A percentile compares a stretch with the other conserved stretches of the same genome.
phyloP scores from a whole-genome alignment of 2,113 vertebrate genomes.

The Sorex araneus region DNA sequence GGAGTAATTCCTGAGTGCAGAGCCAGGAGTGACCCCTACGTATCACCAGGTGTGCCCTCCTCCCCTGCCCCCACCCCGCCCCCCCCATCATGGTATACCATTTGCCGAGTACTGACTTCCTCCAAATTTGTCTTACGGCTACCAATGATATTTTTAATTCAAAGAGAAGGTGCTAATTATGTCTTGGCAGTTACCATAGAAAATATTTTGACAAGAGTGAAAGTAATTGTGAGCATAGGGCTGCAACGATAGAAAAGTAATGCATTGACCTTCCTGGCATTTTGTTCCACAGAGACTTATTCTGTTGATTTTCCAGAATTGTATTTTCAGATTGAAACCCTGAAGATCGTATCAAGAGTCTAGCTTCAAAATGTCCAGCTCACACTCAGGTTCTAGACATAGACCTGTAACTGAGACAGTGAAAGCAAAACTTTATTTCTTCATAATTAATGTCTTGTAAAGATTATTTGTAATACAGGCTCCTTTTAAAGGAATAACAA shows the following conservation, averaged over 20 bases:
- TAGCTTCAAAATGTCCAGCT: conserved; percentile 71
- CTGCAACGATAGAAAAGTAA: conserved; percentile 63
- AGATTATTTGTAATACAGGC: conserved; percentile 67
- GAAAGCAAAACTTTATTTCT: conserved; percentile 63
- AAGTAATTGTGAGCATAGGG: conserved; percentile 84
- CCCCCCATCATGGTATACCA: not conserved
- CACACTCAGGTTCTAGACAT: conserved; percentile 44
- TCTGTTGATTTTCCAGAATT: conserved; percentile 73
- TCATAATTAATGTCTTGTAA: conserved; percentile 70
- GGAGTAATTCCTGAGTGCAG: not conserved
- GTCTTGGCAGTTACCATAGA: conserved; percentile 82
- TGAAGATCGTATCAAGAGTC: conserved; percentile 69
- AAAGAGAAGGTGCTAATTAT: conserved; percentile 87
- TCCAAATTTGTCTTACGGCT: conserved; percentile 82
- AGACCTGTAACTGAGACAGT: conserved; percentile 22
- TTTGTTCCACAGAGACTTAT: conserved; percentile 64
- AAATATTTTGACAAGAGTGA: conserved; percentile 90
- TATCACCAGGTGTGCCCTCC: too few relatives aligned
- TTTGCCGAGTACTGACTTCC: conserved; percentile 66
- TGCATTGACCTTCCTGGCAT: conserved; percentile 71
- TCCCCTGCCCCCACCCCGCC: too few relatives aligned
- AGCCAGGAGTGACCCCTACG: too few relatives aligned
- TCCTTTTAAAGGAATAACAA: conserved; percentile 74
- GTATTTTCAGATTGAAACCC: conserved; percentile 72
- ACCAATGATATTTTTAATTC: conserved; percentile 84